Conservation (phyloP, 2,888 invertebrate genomes). For the Parnassius smintheus region DNA sequence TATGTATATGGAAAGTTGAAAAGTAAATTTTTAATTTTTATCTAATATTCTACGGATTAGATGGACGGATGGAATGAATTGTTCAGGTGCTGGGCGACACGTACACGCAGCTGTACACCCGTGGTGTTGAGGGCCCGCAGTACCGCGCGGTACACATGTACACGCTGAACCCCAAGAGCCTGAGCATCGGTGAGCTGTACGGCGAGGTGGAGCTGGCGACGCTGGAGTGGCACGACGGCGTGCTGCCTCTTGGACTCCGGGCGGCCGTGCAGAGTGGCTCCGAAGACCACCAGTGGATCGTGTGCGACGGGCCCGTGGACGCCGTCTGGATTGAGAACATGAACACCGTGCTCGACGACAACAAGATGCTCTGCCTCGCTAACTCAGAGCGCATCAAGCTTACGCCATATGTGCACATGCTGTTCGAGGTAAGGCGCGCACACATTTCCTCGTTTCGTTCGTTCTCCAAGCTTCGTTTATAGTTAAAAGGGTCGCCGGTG, state of each 20-base stretch:
- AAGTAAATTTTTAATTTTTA: too few relatives aligned
- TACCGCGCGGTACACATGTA: constrained; percentile 89
- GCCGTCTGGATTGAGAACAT: constrained; percentile 97
- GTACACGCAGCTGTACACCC: constrained; percentile 83
- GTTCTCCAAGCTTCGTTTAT: too few relatives aligned
- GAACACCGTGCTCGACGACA: constrained; percentile 95
- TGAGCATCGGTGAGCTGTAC: constrained; percentile 93
- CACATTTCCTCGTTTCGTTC: too few relatives aligned
- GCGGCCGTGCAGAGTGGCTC: constrained; percentile 72
- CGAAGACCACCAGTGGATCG: constrained; percentile 93
- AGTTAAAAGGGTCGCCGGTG: too few relatives aligned
- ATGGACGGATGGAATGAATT: too few relatives aligned
- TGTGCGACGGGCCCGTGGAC: constrained; percentile 95
- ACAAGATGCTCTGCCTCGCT: constrained; percentile 95
- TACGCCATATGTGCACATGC: constrained; percentile 93
- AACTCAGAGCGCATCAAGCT: constrained; percentile 95
- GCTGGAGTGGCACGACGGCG: constrained; percentile 94
- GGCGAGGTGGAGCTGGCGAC: constrained; percentile 92
- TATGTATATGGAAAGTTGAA: too few relatives aligned
- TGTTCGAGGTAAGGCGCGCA: constrained; percentile 84
- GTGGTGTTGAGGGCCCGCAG: constrained; percentile 81
- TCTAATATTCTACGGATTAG: too few relatives aligned
- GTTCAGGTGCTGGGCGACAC: constrained; percentile 85
- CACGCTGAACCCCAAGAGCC: constrained; percentile 93
- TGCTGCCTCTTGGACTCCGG: constrained; percentile 82